Evolutionary conservation across 2,797 vertebrate species (phyloP).

Genomic region (Thamnophis elegans): DNA sequence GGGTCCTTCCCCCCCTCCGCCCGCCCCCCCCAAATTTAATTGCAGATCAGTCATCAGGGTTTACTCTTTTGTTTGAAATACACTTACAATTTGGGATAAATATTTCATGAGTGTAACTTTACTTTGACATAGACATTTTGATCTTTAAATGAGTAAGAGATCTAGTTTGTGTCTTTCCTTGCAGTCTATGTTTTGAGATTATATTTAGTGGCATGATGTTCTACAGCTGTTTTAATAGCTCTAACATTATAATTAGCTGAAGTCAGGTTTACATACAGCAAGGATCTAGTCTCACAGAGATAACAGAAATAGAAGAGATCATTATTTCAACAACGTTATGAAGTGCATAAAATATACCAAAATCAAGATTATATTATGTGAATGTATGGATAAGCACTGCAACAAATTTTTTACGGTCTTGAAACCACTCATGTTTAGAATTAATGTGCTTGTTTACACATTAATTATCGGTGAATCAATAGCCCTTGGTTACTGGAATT

Average conservation of each 20-base stretch:
- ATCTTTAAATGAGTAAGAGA: background rate
- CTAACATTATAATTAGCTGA: background rate
- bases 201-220: background rate
- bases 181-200: background rate
- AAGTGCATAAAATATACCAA: background rate
- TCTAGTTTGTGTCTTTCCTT: conserved; percentile 8
- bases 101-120: background rate
- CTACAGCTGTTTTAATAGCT: background rate
- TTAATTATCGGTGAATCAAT: background rate
- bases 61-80: accelerated
- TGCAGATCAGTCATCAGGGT: conserved; percentile 13
- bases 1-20: background rate
- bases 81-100: background rate
- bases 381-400: background rate
- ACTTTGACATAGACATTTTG: background rate
- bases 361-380: background rate
- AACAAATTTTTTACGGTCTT: background rate
- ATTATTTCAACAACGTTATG: background rate
- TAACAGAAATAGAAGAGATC: background rate
- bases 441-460: background rate
- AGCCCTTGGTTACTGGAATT: background rate
- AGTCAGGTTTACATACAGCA: background rate
- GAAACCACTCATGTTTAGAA: background rate
- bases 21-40: background rate
- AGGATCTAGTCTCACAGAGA: background rate